phyloP scores from a whole-genome alignment of 2,113 vertebrate species.

The Candoia aspera region DNA sequence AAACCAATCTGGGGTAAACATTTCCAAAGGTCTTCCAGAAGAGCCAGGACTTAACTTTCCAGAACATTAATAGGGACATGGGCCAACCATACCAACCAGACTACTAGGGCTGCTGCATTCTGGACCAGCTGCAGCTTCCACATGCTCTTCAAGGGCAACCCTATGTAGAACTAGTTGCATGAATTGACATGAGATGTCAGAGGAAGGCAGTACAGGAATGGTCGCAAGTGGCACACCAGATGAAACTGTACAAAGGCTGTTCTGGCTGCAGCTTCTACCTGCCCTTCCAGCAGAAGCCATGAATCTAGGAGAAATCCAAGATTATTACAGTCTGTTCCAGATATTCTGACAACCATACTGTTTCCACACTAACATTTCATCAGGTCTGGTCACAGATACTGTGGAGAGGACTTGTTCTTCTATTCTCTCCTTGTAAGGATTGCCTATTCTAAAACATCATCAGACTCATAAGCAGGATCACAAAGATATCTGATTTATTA shows the following conservation, averaged over 20 bases:
- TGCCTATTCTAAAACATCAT: no score
- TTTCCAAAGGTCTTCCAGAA: not conserved
- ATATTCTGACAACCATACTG: not conserved
- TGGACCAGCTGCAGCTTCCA: not conserved
- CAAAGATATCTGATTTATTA: no score
- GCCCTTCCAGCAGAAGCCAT: not conserved
- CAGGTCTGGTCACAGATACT: not conserved
- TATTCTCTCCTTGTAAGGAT: no score
- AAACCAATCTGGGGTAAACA: not conserved
- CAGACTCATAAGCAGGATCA: no score
- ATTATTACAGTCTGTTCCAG: not conserved
- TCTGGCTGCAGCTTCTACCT: not conserved
- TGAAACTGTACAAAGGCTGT: not conserved
- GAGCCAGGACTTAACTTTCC: not conserved
- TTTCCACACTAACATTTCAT: not conserved
- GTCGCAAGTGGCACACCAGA: not conserved
- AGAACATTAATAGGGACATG: not conserved
- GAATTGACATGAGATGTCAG: not conserved
- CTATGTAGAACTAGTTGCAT: not conserved
- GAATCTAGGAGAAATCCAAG: not conserved
- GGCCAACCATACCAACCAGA: not conserved
- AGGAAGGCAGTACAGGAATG: not conserved
- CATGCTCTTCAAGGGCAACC: not conserved
- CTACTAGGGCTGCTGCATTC: not conserved
- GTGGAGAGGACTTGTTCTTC: not conserved